Evolutionary conservation across 2,797 vertebrate species (phyloP), one percentile per base, ranked within the genome.

Genomic region (Acestrorhynchus altus): DNA sequence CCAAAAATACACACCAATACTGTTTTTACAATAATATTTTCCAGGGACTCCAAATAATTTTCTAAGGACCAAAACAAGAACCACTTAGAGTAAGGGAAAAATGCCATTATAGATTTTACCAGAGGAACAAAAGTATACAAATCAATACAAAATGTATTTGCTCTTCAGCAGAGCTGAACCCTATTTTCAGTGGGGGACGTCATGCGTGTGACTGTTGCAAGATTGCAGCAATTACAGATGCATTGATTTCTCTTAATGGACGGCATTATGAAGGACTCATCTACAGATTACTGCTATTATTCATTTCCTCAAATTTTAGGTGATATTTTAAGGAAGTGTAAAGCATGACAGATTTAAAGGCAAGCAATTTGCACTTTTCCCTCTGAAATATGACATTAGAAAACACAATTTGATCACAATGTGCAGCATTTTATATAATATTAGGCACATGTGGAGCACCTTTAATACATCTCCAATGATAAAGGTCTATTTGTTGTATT

Each of bases 41-140:
- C 74, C 76, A 63, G 10, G n/a, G 40, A 56, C 7, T 22, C 8
- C 7, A 74, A 74, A 80, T 66, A 24, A 76, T 76, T 60, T 40
- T 60, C 31, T 31, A 74, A 20, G 73, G 60, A 77, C 35, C 65
- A 77, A 65, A 79, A 79, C 74, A 77, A 44, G 77, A 74, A 68
- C 5, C 77, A 84, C 84, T 82, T 84, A 82, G 89, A 89, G 90
- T 86, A 88, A 87, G 88, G 83, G 89, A 88, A 87, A 94, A 93
- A 93, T 90, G 90, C 90, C 92, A 92, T 86, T 87, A 94, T 93
- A 85, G 93, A 94, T 94, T 91, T 91, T 78, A 89, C 89, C 88
- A 68, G 84, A 91, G 90, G 89, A 88, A 89, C 87, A 89, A 80
- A 88, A 90, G 84, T 90, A 92, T 90, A 90, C 88, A 85, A 90